Evolutionary conservation across 2,113 vertebrate genomes (phyloP).

Genomic region (Sigmodon hispidus): DNA sequence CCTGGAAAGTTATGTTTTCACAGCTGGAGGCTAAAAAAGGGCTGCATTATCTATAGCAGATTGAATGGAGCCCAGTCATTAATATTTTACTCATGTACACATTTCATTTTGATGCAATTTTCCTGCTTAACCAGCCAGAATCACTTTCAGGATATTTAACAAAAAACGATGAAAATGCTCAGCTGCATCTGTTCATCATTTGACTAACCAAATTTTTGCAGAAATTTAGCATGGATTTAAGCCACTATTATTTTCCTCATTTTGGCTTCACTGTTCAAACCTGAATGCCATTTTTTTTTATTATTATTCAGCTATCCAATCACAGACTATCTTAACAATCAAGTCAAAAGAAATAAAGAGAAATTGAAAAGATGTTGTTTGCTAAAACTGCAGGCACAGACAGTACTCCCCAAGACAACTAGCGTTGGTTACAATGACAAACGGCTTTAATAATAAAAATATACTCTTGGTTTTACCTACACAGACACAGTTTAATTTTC

Average conservation of each 20-base stretch:
- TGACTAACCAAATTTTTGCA: constrained; percentile 75
- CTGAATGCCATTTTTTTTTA: constrained; percentile 42
- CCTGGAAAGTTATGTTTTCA: constrained; percentile 25
- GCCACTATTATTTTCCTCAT: constrained; percentile 62
- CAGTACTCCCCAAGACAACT: constrained; percentile 38
- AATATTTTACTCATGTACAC: constrained; percentile 75
- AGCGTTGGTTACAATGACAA: constrained; percentile 54
- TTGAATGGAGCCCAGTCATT: constrained; percentile 65
- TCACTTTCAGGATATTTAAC: constrained; percentile 79
- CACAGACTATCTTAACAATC: constrained; percentile 46
- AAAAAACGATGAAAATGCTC: constrained; percentile 76
- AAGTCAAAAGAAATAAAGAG: constrained; percentile 61
- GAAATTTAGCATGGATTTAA: constrained; percentile 71
- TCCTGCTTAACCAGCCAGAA: constrained; percentile 73
- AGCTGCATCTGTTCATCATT: constrained; percentile 80
- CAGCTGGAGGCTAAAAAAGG: constrained; percentile 73
- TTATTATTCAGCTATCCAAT: constrained; percentile 71
- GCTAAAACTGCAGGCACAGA: constrained; percentile 26
- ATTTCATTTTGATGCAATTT: constrained; percentile 76
- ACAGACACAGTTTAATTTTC: constrained; percentile 76
- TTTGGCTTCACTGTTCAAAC: constrained; percentile 53
- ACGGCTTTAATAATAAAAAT: constrained; percentile 79
- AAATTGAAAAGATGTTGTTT: constrained; percentile 58
- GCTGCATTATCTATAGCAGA: constrained; percentile 66
- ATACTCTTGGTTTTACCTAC: constrained; percentile 73